Evolutionary conservation across 2,113 vertebrate genomes (phyloP).

Genomic region (Prietella phreatophila): DNA sequence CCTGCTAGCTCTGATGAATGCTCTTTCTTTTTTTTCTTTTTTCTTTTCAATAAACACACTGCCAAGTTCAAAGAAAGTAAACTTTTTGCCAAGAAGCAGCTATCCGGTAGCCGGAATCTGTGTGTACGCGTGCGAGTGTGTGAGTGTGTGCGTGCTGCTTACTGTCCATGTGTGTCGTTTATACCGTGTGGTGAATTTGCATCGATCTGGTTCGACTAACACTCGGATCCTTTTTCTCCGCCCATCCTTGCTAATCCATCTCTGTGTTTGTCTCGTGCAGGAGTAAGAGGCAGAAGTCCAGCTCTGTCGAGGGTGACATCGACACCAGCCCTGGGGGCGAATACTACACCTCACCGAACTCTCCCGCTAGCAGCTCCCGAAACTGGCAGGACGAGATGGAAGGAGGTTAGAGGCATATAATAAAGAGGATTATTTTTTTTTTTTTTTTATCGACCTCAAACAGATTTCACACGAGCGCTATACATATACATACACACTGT

Average conservation of each 20-base stretch:
- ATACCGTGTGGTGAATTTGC: background rate
- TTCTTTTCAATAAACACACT: constrained; percentile 44
- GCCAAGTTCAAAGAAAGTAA: constrained; percentile 32
- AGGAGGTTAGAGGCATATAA: constrained; percentile 75
- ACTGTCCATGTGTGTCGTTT: background rate
- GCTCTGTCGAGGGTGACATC: constrained; percentile 94
- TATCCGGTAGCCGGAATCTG: background rate
- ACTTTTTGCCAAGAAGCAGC: constrained; percentile 16
- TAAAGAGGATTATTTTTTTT: background rate
- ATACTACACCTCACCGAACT: constrained; percentile 92
- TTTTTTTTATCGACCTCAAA: background rate
- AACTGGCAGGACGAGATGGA: constrained; percentile 98
- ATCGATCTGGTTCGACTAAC: background rate
- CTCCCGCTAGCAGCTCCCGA: constrained; percentile 93
- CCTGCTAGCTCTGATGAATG: constrained; percentile 47
- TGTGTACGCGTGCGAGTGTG: constrained; percentile 27
- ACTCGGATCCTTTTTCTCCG: background rate
- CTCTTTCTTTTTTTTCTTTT: constrained; percentile 35
- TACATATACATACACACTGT: background rate
- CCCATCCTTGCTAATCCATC: background rate
- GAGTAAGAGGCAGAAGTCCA: constrained; percentile 95
- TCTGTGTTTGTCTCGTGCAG: constrained; percentile 61
- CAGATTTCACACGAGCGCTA: background rate
- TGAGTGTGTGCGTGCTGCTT: constrained; percentile 27
- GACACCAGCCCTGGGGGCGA: constrained; percentile 93